phyloP scores from a whole-genome alignment of 64 coral and sea anemone species.

The Montipora sp. region DNA sequence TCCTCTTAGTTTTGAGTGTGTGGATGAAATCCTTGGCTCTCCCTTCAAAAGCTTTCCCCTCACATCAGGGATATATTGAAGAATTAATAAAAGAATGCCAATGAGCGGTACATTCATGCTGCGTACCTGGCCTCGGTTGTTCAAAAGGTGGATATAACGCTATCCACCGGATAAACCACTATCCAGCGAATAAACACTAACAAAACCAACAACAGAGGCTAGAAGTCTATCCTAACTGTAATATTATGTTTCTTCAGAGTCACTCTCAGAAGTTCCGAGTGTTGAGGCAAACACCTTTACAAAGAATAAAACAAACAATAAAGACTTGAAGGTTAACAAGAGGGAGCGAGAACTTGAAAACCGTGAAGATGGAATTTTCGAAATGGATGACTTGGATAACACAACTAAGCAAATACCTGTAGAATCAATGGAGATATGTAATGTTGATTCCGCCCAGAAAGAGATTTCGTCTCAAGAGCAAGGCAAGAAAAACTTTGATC shows the following conservation, averaged over 20 bases:
- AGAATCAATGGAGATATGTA: not conserved
- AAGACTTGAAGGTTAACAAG: not conserved
- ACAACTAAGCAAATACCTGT: slow-evolving; percentile 2
- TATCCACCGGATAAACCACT: no score
- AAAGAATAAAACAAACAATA: not conserved
- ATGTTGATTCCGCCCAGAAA: not conserved
- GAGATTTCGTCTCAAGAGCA: not conserved
- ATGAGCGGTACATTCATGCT: no score
- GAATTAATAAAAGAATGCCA: no score
- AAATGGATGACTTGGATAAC: slow-evolving; percentile 13
- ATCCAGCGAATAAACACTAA: no score
- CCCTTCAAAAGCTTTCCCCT: no score
- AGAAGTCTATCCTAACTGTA: not conserved
- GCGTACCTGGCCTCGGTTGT: no score
- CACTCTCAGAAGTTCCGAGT: not conserved
- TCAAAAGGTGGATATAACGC: no score
- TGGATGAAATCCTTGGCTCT: no score
- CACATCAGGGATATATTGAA: no score
- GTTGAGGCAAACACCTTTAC: not conserved
- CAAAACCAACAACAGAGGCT: no score
- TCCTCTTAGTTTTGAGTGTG: not conserved
- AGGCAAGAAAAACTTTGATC: not conserved
- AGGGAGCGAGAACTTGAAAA: not conserved
- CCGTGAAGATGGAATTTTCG: slow-evolving; percentile 8
- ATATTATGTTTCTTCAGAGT: not conserved